Evolutionary conservation across 2,113 vertebrate genomes (phyloP), one percentile per base, ranked within the genome.

Genomic region (Psephotus haematonotus): DNA sequence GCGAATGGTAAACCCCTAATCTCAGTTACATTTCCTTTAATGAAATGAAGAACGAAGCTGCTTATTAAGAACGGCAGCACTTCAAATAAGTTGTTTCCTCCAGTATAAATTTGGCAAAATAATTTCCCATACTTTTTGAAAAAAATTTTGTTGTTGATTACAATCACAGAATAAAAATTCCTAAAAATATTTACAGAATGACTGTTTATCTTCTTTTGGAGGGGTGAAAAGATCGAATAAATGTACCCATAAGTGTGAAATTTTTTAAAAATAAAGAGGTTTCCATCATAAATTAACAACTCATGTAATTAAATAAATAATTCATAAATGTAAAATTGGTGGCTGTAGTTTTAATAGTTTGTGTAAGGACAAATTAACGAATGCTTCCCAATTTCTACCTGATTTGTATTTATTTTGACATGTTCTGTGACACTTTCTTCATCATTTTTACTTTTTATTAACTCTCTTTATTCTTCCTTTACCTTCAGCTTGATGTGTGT

Each of bases 61-160:
- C 39, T 94, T 95, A 79, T 94, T 91, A 95, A 86, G 60, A 92
- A 65, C 4, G 4, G 72, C 19, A 83, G 14, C 15, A 87, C 39
- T 92, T 39, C 28, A 94, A 86, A 93, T 92, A 78, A 95, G 70
- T 95, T 95, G 23, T 94, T 92, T 94, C 29, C n/a, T 93, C 7
- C 47, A 84, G 52, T 33, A 65, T 68, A 76, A 92, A 83, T 12
- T 37, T 63, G 74, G 69, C 27, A 16, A 17, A 29, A 29, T 28
- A 29, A 29, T 35, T 68, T 78, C 11, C 62, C 55, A 35, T 91
- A 27, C 59, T 72, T 77, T 85, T 85, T 88, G 2, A 17, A 50
- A 25, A n/a, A 46, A 41, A 46, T 71, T 64, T 65, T 91, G 19
- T 20, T 68, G 8, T 6, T 82, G 41, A 35, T 63, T 5, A 41